phyloP scores from a whole-genome alignment of 1,140 invertebrate genomes.

The Meloidogyne chitwoodi region DNA sequence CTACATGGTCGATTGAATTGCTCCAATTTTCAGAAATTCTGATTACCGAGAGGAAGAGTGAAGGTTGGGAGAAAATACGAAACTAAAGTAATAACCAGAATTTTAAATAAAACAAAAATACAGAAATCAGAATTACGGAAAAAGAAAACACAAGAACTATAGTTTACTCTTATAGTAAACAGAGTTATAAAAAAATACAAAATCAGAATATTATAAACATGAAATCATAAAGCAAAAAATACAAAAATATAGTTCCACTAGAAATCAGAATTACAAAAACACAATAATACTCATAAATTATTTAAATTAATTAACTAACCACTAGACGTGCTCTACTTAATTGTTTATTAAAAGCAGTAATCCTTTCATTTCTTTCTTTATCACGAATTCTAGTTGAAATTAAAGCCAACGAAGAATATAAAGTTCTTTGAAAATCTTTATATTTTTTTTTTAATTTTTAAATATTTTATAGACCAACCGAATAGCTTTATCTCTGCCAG shows the following conservation, averaged over 20 bases:
- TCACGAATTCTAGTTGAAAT: constrained; percentile 4
- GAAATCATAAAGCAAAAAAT: background rate
- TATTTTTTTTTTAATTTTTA: background rate
- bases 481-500: constrained; percentile 16
- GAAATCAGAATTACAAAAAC: background rate
- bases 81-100: background rate
- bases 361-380: background rate
- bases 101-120: background rate
- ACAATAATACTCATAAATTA: background rate
- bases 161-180: too few species aligned
- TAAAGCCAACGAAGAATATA: background rate
- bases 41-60: constrained; percentile 3
- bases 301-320: background rate
- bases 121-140: background rate
- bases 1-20: background rate
- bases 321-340: background rate
- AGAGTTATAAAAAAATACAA: background rate
- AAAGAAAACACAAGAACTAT: background rate
- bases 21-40: background rate
- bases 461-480: background rate
- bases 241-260: too few species aligned
- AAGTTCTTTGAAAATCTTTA: background rate
- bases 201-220: background rate
- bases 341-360: constrained; percentile 9
- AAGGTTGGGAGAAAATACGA: constrained; percentile 10